Base-by-base conservation (phyloP, 2,113 vertebrate species). In the Calyptomena viridis region DNA sequence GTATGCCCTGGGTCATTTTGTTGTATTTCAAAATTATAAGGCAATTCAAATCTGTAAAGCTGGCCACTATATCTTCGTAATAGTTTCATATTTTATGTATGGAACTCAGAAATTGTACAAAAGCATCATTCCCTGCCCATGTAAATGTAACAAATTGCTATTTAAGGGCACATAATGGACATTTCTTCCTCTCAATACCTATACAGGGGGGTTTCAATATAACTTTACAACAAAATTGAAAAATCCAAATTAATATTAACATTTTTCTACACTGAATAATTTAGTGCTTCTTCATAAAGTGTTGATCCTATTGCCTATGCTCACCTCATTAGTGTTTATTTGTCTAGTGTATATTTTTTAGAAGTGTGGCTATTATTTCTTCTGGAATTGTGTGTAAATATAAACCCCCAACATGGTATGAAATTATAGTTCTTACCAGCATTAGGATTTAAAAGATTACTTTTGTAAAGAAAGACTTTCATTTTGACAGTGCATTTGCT, bases 1-100 rank as follows among this genome's bases (percentile, higher is more conserved):
- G 58, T n/a, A 68, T 75, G 85, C 72, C 79, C 69, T 71, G 33
- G 72, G 92, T 96, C 92, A 88, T 93, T 94, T 73, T 88, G 52
- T 76, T 88, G 59, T 71, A 94, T 92, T 95, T 96, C 47, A 87
- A 91, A 94, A 94, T 94, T 93, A 88, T 90, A 94, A 91, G 30
- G 75, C 82, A 86, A 93, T 94, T 94, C 67, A 74, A 44, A 14
- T 88, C 42, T 3, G 11, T 82, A 87, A 94, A 94, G 58, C 58
- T 91, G 74, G 56, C 59, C 23, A 56, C 83, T 96, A 56, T 27
- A 74, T 95, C 80, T 93, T 86, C 0, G 0, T 91, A 93, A 90
- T 74, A 75, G 87, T 93, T 95, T 88, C 76, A 93, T 90, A 92
- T 93, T 95, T 96, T 94, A 96, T 78, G 66, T 72, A 86, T 81